Percentiles rank a stretch among this genome's conserved stretches.
Evolutionary conservation across 2,888 invertebrate genomes (phyloP).

Genomic region (Lymantria dispar): DNA sequence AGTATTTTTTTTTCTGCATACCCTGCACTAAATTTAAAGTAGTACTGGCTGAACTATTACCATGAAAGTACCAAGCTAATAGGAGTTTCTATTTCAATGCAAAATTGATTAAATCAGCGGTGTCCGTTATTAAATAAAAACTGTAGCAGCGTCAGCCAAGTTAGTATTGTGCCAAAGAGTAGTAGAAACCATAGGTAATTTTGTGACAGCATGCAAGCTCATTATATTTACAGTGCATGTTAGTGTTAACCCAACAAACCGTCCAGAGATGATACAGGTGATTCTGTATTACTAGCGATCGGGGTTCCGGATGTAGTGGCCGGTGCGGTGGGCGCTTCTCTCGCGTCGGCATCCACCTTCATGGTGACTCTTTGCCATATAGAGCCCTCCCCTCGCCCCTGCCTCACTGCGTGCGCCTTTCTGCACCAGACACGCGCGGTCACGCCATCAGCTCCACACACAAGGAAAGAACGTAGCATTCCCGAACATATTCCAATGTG

Average conservation of each 20-base stretch:
- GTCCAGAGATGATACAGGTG: slow-evolving; percentile 73
- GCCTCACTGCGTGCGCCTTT: slow-evolving; percentile 50
- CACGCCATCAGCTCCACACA: slow-evolving; percentile 53
- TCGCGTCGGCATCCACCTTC: slow-evolving; percentile 65
- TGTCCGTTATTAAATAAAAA: slow-evolving; percentile 12
- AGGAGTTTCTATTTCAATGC: slow-evolving; percentile 1
- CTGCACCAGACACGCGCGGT: slow-evolving; percentile 66
- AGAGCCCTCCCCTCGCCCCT: slow-evolving; percentile 47
- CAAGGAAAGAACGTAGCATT: slow-evolving; percentile 27
- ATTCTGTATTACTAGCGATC: slow-evolving; percentile 71
- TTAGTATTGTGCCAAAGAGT: slow-evolving; percentile 25
- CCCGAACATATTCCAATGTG: slow-evolving; percentile 7
- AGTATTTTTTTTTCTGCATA: no score
- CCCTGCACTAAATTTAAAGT: no score
- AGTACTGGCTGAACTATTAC: background rate
- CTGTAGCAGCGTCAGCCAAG: slow-evolving; percentile 32
- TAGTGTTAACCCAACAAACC: slow-evolving; percentile 69
- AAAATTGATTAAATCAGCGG: slow-evolving; percentile 7
- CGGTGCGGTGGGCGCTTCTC: slow-evolving; percentile 56
- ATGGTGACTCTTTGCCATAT: slow-evolving; percentile 56
- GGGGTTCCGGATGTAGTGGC: slow-evolving; percentile 49
- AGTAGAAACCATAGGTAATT: slow-evolving; percentile 19
- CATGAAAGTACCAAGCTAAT: background rate
- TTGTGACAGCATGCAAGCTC: slow-evolving; percentile 38
- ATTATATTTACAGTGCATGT: slow-evolving; percentile 48